Percentiles rank a stretch among this genome's conserved stretches.
Evolutionary conservation across 2,797 vertebrate species (phyloP).

Genomic region (Paramormyrops hopkinsi): DNA sequence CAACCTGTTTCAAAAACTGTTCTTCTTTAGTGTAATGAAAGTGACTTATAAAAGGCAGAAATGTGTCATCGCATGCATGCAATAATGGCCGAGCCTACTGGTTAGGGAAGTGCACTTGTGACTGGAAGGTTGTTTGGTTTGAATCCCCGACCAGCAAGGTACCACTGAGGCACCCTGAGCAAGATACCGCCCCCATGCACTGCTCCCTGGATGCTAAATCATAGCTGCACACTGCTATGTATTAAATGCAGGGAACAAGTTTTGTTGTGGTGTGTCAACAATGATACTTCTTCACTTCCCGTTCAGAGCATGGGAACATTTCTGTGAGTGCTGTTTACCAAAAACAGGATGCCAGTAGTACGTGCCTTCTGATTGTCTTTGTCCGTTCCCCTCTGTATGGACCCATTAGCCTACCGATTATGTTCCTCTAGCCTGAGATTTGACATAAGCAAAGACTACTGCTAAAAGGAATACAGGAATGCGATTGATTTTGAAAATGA

Average conservation of each 20-base stretch:
- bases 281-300: slow-evolving; percentile 19
- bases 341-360: neutral
- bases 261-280: neutral
- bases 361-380: neutral
- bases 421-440: neutral
- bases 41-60: slow-evolving; percentile 39
- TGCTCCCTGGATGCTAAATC: neutral
- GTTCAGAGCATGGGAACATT: slow-evolving; percentile 49
- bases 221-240: neutral
- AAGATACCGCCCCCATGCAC: neutral
- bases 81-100: slow-evolving; percentile 37
- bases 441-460: neutral
- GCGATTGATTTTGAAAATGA: neutral
- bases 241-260: neutral
- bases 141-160: neutral
- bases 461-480: neutral
- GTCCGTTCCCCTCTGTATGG: neutral
- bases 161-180: neutral
- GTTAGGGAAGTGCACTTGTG: neutral
- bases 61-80: slow-evolving; percentile 37
- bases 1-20: slow-evolving; percentile 40
- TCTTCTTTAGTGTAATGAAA: slow-evolving; percentile 44
- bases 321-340: neutral
- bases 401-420: neutral
- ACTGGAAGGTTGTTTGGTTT: neutral